A percentile compares a stretch with the other conserved stretches of the same genome.
phyloP scores from a whole-genome alignment of 2,113 vertebrate species.

The Chamaea fasciata region DNA sequence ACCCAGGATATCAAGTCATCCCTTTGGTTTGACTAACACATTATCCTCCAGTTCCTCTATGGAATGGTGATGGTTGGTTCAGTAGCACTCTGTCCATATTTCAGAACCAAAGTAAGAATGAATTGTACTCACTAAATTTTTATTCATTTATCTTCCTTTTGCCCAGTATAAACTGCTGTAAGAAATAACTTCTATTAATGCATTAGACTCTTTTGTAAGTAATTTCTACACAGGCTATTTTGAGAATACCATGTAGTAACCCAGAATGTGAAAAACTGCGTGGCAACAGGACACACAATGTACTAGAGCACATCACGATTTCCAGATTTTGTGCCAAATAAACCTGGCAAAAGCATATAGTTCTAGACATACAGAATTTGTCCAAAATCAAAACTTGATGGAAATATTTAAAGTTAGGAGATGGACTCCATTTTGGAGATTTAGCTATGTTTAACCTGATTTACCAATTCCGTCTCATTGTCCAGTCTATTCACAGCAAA shows the following conservation, averaged over 20 bases:
- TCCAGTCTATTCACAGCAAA: background rate
- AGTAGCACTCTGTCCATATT: background rate
- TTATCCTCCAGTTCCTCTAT: background rate
- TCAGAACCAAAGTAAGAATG: background rate
- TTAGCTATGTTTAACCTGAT: background rate
- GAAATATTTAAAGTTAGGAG: background rate
- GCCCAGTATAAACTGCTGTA: background rate
- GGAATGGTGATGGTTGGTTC: background rate
- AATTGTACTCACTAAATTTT: background rate
- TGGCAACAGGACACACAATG: background rate
- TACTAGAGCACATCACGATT: background rate
- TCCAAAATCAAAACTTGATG: background rate
- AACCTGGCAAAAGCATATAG: background rate
- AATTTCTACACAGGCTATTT: background rate
- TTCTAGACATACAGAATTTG: background rate
- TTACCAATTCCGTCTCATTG: background rate
- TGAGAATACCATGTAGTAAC: background rate
- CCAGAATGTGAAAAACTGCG: rapidly evolving
- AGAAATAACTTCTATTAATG: background rate
- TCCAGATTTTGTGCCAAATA: background rate
- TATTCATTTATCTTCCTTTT: background rate
- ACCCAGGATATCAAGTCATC: background rate
- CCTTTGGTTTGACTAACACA: background rate
- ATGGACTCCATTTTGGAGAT: background rate
- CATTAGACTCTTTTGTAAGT: background rate